These are phyloP conservation scores for Otus sunia DNA, from an alignment of 2,113 vertebrate species.

Conservation along the genomic window DNA sequence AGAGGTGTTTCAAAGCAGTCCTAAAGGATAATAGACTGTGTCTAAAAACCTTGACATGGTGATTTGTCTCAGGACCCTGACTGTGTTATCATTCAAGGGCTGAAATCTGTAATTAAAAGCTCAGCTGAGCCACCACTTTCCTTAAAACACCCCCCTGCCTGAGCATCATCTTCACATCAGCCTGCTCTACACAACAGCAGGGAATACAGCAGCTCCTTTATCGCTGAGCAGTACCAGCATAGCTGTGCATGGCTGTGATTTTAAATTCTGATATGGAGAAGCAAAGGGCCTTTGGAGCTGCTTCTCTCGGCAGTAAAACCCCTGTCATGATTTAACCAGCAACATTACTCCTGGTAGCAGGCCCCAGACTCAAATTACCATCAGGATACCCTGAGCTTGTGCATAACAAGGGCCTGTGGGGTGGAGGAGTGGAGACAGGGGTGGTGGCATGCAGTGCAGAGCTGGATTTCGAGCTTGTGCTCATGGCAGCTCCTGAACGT, in stretches of 20 bases:
- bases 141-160: background rate
- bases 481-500: background rate
- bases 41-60: background rate
- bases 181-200: background rate
- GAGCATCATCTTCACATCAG: background rate
- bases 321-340: background rate
- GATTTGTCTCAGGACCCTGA: background rate
- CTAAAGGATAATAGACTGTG: background rate
- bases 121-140: background rate
- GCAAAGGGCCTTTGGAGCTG: background rate
- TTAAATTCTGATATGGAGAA: background rate
- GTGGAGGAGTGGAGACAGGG: background rate
- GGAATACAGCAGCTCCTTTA: background rate
- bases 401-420: accelerated
- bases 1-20: background rate
- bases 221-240: background rate
- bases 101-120: background rate
- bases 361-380: background rate
- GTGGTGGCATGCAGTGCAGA: accelerated
- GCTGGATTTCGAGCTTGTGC: background rate
- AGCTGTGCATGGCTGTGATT: background rate
- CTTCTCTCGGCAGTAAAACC: background rate
- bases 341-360: background rate
- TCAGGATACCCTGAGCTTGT: background rate
- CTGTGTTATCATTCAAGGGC: background rate